Percentiles rank a stretch among this genome's conserved stretches.
These are phyloP conservation scores for Liopterus haemorrhoidalis DNA, from an alignment of 2,888 invertebrate genomes.

Conservation along the genomic window DNA sequence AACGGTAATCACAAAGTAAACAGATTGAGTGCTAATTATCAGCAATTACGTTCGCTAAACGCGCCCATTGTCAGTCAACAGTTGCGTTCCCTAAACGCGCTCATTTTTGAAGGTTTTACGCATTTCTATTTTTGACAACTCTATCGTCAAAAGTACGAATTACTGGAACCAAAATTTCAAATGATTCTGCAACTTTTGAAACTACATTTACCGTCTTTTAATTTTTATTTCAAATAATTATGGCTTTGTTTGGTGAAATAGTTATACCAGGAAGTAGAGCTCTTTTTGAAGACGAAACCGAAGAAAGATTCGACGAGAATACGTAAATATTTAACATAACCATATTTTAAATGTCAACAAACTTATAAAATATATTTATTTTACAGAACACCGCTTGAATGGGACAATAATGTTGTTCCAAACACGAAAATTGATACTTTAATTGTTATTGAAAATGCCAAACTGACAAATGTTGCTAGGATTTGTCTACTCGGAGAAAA, in stretches of 20 bases:
- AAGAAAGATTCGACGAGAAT: slow-evolving; percentile 36
- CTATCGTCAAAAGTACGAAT: no score
- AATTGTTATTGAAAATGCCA: slow-evolving; percentile 28
- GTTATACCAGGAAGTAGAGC: slow-evolving; percentile 43
- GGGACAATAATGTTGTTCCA: slow-evolving; percentile 16
- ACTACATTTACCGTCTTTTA: slow-evolving; percentile 1
- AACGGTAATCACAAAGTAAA: no score
- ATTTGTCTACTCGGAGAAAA: slow-evolving; percentile 24
- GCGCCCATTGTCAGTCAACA: no score
- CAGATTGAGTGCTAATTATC: no score
- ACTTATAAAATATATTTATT: slow-evolving; percentile 16
- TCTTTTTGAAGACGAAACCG: slow-evolving; percentile 41
- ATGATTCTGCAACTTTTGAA: no score
- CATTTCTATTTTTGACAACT: no score
- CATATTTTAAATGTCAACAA: slow-evolving; percentile 1
- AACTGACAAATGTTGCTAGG: slow-evolving; percentile 27
- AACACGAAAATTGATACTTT: slow-evolving; percentile 21
- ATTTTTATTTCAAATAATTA: slow-evolving; percentile 26
- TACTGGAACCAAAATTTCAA: no score
- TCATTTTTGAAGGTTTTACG: no score
- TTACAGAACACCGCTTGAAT: slow-evolving; percentile 18
- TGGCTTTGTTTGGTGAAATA: slow-evolving; percentile 43
- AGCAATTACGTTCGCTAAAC: no score
- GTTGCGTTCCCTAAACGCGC: no score
- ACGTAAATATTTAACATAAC: slow-evolving; percentile 25